These are phyloP conservation scores for Zosterops hypoxanthus DNA, from an alignment of 2,113 vertebrate genomes.

Conservation along the genomic window DNA sequence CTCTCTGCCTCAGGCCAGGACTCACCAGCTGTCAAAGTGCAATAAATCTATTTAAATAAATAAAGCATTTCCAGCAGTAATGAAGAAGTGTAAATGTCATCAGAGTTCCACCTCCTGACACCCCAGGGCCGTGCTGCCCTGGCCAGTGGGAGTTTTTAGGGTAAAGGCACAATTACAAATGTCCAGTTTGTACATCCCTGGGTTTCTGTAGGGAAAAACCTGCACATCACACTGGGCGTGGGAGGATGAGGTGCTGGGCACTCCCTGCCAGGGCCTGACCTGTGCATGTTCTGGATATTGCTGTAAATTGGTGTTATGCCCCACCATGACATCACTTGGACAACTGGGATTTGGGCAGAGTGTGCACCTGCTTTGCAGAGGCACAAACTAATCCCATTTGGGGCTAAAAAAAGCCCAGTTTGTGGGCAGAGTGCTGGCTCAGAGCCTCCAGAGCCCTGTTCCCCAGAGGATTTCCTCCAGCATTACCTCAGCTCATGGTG, in stretches of 20 bases:
- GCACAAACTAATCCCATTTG: neutral
- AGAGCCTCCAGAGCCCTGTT: neutral
- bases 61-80: neutral
- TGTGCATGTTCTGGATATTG: neutral
- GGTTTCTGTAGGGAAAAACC: neutral
- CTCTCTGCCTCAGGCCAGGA: neutral
- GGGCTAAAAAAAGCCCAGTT: neutral
- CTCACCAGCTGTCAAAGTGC: neutral
- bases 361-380: neutral
- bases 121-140: rapidly evolving
- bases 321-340: neutral
- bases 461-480: neutral
- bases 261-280: neutral
- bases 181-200: neutral
- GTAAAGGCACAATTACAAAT: neutral
- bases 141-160: neutral
- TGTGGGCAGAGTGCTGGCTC: neutral
- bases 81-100: neutral
- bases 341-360: neutral
- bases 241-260: neutral
- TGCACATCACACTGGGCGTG: neutral
- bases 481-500: neutral
- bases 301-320: neutral
- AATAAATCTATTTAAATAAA: neutral
- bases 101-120: neutral